Base-by-base conservation (phyloP, 1,140 invertebrate species). In the Drosophila watanabei region DNA sequence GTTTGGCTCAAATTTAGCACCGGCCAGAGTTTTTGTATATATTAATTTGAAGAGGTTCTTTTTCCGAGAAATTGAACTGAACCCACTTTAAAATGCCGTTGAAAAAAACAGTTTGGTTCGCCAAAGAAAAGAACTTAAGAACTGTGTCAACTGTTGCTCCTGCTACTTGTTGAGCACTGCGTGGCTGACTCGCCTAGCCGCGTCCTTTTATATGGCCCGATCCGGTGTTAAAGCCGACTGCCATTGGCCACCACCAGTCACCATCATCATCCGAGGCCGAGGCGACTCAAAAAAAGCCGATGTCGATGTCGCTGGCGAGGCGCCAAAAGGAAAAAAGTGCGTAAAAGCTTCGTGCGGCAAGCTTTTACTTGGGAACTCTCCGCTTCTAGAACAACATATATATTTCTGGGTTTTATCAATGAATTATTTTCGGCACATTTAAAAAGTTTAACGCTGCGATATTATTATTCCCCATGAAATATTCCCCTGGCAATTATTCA, bases 91-190 rank as follows among this genome's bases (percentile, higher is more conserved):
- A 75, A 73, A 32, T 75, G 6, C 41, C 24, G n/a, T 11, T 51
- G 48, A 28, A 2, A 57, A 61, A 57, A 73, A 54, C 54, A 49
- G 63, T 43, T 56, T 16, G 33, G 48, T 35, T 77, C 20, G 37
- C 43, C 30, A 18, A 37, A 9, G 49, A 13, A 33, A 9, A 30
- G 24, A 28, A 48, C 37, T 14, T 14, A 0, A 11, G 14, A 16
- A 28, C 37, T 48, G 64, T 76, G 54, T 80, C 82, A 90, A 90
- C 86, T 90, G 86, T 90, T 90, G 86, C 86, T 82, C 69, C 71
- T 89, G 63, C 84, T 87, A 90, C 86, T 90, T 90, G 86, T 90
- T 90, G 86, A 90, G 77, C 86, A 90, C 86, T 90, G 87, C 86
- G 87, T 90, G 69, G 73, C 63, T 20, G 86, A 82, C 87, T 90